Conservation (phyloP, 2,888 invertebrate genomes). For the Cinara cedri region DNA sequence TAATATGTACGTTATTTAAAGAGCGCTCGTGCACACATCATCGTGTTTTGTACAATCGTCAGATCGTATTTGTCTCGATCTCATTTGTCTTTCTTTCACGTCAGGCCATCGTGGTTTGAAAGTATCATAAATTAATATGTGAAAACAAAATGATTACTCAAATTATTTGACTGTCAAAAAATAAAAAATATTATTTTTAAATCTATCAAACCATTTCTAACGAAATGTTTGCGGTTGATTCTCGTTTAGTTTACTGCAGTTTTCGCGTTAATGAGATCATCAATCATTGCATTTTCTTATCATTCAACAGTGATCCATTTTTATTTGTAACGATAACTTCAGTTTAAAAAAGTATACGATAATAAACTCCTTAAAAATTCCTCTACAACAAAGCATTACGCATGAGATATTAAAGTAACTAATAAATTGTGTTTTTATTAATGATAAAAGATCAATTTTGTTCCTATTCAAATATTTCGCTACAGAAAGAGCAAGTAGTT, state of each 20-base stretch:
- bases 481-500: too few relatives aligned
- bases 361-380: too few relatives aligned
- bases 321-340: background rate
- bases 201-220: background rate
- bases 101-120: background rate
- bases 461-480: too few relatives aligned
- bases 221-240: conserved; percentile 4
- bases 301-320: background rate
- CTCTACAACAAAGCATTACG: too few relatives aligned
- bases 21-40: background rate
- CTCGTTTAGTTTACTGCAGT: conserved; percentile 3
- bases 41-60: background rate
- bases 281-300: conserved; percentile 2
- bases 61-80: background rate
- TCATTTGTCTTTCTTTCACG: conserved; percentile 6
- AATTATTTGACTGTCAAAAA: conserved; percentile 21
- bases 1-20: conserved; percentile 5
- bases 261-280: background rate
- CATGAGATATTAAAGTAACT: too few relatives aligned
- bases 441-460: too few relatives aligned
- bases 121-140: conserved; percentile 14
- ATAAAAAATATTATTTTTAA: conserved; percentile 7
- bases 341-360: background rate
- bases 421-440: background rate
- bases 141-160: background rate